Evolutionary conservation across 2,888 invertebrate species (phyloP).

Genomic region (Neoitamus cyanurus): DNA sequence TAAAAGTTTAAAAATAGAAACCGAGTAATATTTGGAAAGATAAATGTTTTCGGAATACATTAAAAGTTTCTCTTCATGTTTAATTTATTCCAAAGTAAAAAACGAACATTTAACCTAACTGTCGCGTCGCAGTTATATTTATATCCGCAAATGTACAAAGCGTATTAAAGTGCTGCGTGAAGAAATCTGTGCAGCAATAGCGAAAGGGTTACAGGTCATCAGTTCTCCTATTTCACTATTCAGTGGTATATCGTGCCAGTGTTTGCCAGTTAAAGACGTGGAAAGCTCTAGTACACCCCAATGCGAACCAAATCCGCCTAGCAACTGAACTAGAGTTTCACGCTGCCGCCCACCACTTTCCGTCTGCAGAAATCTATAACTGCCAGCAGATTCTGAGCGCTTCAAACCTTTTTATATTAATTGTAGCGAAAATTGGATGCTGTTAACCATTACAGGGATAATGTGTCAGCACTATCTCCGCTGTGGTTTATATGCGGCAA

Average conservation of each 20-base stretch:
- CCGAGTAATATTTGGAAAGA: no score
- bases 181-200: not conserved
- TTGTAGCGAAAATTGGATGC: constrained; percentile 26
- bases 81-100: no score
- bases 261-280: not conserved
- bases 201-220: not conserved
- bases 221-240: not conserved
- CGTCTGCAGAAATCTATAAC: constrained; percentile 1
- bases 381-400: not conserved
- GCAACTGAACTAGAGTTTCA: constrained; percentile 32
- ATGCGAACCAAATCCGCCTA: constrained; percentile 22
- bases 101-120: no score
- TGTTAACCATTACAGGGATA: not conserved
- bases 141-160: no score
- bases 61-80: no score
- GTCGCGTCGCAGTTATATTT: no score
- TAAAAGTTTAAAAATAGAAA: no score
- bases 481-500: not conserved
- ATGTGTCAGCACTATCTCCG: not conserved
- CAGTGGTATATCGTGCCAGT: not conserved
- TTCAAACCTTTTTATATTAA: not conserved
- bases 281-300: not conserved
- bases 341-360: constrained; percentile 24
- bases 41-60: no score
- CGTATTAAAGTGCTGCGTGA: no score